Evolutionary conservation across 1,140 invertebrate genomes (phyloP).

Genomic region (Portunus trituberculatus): DNA sequence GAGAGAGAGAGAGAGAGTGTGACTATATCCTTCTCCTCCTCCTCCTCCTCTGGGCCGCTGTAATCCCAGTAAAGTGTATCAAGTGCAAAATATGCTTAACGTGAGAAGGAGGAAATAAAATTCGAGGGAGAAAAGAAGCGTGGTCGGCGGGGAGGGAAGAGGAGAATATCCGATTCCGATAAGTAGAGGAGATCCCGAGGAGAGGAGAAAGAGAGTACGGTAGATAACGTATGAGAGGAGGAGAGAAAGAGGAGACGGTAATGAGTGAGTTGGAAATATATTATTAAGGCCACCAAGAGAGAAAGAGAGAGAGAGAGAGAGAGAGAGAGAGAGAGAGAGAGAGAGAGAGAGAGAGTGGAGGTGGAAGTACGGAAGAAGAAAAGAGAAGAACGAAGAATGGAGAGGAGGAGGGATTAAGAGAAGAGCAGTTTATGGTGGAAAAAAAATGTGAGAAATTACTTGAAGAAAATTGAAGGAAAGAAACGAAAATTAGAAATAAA

Average conservation of each 20-base stretch:
- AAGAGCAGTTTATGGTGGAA: background rate
- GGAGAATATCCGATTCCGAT: background rate
- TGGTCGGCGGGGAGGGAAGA: background rate
- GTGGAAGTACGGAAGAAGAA: background rate
- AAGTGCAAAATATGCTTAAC: background rate
- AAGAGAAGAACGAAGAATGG: too few relatives aligned
- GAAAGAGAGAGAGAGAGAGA: too few relatives aligned
- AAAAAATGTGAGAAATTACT: background rate
- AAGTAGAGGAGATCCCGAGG: background rate
- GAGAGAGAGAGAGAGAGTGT: background rate
- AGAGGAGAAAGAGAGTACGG: background rate
- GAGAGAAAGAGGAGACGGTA: background rate
- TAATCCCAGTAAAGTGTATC: conserved; percentile 12
- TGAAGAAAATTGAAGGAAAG: background rate
- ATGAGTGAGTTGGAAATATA: background rate
- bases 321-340: too few relatives aligned
- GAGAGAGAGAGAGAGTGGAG: too few relatives aligned
- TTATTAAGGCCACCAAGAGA: background rate
- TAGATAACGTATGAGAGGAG: background rate
- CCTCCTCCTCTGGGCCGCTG: background rate
- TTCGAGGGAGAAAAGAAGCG: background rate
- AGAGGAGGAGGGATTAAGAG: background rate
- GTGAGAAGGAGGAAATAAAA: conserved; percentile 1
- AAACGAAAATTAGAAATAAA: background rate
- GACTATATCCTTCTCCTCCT: background rate